phyloP scores from a whole-genome alignment of 2,888 invertebrate species.

The Caradrina kadenii region DNA sequence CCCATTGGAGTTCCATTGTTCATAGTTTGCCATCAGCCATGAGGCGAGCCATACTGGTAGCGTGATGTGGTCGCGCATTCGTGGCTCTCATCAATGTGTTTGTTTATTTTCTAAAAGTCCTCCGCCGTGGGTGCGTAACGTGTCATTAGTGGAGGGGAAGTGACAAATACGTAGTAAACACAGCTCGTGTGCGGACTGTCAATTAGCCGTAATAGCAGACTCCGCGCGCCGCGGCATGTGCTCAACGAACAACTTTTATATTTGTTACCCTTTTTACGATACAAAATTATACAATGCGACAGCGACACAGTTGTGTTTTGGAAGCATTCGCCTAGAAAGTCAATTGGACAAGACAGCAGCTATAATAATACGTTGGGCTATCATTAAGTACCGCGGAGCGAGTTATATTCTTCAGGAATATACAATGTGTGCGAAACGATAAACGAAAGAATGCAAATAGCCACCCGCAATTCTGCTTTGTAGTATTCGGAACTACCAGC shows the following conservation, averaged over 20 bases:
- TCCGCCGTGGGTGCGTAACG: constrained; percentile 72
- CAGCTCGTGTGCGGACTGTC: constrained; percentile 82
- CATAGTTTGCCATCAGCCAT: constrained; percentile 48
- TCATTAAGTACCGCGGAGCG: constrained; percentile 42
- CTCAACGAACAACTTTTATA: constrained; percentile 80
- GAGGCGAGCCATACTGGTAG: constrained; percentile 35
- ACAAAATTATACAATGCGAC: constrained; percentile 78
- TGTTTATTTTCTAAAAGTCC: constrained; percentile 80
- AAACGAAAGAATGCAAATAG: constrained; percentile 51
- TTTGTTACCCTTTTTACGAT: constrained; percentile 84
- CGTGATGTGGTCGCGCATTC: constrained; percentile 55
- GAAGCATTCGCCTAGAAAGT: constrained; percentile 53
- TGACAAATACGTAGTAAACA: constrained; percentile 87
- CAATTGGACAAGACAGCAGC: constrained; percentile 33
- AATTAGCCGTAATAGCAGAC: constrained; percentile 85
- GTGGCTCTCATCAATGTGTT: constrained; percentile 63
- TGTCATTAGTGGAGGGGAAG: constrained; percentile 85
- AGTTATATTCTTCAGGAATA: constrained; percentile 29
- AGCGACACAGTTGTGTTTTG: constrained; percentile 40
- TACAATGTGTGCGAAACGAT: constrained; percentile 40
- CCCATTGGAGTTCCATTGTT: constrained; percentile 38
- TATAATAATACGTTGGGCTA: constrained; percentile 36
- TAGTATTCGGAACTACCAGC: constrained; percentile 38
- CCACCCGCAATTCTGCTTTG: constrained; percentile 20
- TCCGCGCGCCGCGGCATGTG: constrained; percentile 81